Conservation (phyloP, 2,797 vertebrate species). For the Anguilla anguilla region DNA sequence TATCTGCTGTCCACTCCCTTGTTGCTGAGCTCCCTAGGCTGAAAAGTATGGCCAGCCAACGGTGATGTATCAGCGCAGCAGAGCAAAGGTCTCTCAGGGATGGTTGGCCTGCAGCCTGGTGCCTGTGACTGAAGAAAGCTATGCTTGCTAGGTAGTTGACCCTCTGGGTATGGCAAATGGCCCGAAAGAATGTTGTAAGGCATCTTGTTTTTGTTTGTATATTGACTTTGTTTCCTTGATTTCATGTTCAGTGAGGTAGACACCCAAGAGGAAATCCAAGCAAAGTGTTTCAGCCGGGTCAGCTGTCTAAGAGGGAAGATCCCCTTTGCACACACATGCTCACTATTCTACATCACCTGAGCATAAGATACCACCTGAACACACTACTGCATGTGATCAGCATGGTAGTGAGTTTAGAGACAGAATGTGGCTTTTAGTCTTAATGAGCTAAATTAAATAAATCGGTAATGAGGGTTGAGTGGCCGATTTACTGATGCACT, state of each 20-base stretch:
- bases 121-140: neutral
- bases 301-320: neutral
- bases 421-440: neutral
- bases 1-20: neutral
- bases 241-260: neutral
- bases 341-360: neutral
- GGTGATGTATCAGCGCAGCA: neutral
- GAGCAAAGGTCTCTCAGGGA: neutral
- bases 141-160: neutral
- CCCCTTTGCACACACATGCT: neutral
- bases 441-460: neutral
- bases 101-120: neutral
- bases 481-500: neutral
- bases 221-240: constrained; percentile 1
- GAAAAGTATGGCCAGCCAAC: neutral
- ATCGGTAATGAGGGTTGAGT: neutral
- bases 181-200: neutral
- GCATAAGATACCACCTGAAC: neutral
- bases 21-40: neutral
- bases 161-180: neutral
- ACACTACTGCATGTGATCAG: neutral
- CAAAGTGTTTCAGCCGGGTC: neutral
- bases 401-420: neutral
- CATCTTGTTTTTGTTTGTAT: constrained; percentile 4
- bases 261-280: neutral